phyloP scores from a whole-genome alignment of 2,113 vertebrate species.

The Ptychochromis oligacanthus region DNA sequence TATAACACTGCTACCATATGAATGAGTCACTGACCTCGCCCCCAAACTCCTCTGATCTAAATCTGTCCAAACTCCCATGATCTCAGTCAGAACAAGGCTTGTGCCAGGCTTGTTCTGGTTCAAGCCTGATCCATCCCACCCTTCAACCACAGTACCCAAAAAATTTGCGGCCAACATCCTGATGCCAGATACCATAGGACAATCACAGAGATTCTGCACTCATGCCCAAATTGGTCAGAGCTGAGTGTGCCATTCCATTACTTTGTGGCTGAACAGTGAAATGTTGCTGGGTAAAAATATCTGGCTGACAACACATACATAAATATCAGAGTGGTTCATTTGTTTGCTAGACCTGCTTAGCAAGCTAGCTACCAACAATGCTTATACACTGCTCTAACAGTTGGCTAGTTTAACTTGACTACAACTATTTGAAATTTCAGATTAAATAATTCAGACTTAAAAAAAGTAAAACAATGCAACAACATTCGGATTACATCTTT shows the following conservation, averaged over 20 bases:
- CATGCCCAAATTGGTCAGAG: background rate
- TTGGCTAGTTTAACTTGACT: background rate
- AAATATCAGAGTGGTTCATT: background rate
- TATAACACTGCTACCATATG: background rate
- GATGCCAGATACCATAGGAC: background rate
- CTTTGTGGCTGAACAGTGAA: background rate
- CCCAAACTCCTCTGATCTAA: background rate
- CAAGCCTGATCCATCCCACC: background rate
- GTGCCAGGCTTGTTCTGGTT: background rate
- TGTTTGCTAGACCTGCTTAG: background rate
- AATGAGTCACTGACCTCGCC: background rate
- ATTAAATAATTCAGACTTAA: background rate
- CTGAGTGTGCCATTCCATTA: background rate
- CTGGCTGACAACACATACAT: background rate
- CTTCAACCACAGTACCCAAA: background rate
- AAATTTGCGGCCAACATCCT: background rate
- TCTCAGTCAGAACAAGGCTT: background rate
- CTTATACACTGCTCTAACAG: background rate
- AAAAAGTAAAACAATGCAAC: background rate
- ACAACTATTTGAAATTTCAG: background rate
- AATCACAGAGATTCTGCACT: rapidly evolving
- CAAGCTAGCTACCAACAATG: background rate
- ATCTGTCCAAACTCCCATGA: background rate
- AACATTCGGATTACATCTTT: background rate
- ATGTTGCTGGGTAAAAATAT: background rate